Evolutionary conservation across 2,113 vertebrate species (phyloP).

Genomic region (Nibea coibor): DNA sequence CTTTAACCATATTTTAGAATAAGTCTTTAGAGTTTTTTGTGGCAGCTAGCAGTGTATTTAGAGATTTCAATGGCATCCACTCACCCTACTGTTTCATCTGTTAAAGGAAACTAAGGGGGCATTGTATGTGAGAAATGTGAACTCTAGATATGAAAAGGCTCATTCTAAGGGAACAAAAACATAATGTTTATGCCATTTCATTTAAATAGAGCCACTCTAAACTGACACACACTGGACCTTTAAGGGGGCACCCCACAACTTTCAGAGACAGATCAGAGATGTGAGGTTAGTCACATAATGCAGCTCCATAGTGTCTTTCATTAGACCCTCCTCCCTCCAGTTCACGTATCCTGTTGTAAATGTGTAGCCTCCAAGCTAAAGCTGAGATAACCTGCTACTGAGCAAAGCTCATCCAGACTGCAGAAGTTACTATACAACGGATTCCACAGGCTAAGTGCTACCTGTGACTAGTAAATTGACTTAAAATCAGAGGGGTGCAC

Average conservation of each 20-base stretch:
- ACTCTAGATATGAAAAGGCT: too few relatives aligned
- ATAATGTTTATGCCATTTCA: too few relatives aligned
- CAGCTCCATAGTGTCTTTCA: neutral
- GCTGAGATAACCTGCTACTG: neutral
- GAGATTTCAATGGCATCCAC: too few relatives aligned
- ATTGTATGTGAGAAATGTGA: too few relatives aligned
- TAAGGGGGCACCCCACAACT: neutral
- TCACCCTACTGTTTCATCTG: too few relatives aligned
- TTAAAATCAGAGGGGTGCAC: neutral
- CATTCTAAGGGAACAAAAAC: too few relatives aligned
- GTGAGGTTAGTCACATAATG: neutral
- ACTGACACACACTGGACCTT: neutral
- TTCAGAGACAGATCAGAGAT: neutral
- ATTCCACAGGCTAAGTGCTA: neutral
- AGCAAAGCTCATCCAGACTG: neutral
- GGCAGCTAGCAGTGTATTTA: too few relatives aligned
- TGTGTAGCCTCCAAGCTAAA: neutral
- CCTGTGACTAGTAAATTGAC: neutral
- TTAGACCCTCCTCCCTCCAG: neutral
- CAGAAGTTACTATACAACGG: neutral
- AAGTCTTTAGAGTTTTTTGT: too few relatives aligned
- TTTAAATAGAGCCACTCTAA: too few relatives aligned
- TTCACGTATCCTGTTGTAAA: neutral
- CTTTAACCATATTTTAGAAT: too few relatives aligned
- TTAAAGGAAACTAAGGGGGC: too few relatives aligned